Base-by-base conservation (phyloP, 2,888 invertebrate genomes). In the Drosophila koepferae region DNA sequence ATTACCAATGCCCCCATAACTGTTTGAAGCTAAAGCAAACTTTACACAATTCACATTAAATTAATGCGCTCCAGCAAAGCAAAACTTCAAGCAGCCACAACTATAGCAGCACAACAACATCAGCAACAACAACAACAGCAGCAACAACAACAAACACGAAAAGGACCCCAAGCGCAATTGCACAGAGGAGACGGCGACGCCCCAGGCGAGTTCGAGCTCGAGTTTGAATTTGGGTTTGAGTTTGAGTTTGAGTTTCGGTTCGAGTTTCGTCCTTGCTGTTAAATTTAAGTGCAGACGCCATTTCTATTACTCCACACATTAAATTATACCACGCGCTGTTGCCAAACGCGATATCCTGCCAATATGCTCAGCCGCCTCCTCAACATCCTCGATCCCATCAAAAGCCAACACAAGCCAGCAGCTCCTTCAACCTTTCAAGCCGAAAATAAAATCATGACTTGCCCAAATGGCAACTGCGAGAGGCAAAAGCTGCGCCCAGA, bases 211-310 rank as follows among this genome's bases (percentile, higher is more conserved):
- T 23, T 40, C 36, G 38, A 18, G 41, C 28, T 6, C 28, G 28
- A 28, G 28, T 4, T 20, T 20, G 20, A 20, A 20, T 28, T 28
- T 28, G 28, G 5, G 28, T 28, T 28, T 28, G 28, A 28, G 28
- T 28, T 28, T 6, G 7, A 6, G 28, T 28, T 28, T 6, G 28
- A 28, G 28, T 20, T 44, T 34, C 63, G 54, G 64, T 76, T 75
- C 48, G 41, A 76, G 77, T 74, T 77, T 71, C 82, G 82, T 80
- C 81, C 78, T 81, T 80, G 82, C 78, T 74, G 74, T 69, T 71
- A 76, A 87, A 87, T 89, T 89, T 87, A 86, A 86, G 89, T 80
- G 88, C 74, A 87, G 88, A 87, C 89, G 88, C 87, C 89, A 85
- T 85, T 85, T 85, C 89, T 89, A 85, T 85, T 85, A 84, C 74